Evolutionary conservation across 2,888 invertebrate species (phyloP).

Genomic region (Gastrophysa polygoni): DNA sequence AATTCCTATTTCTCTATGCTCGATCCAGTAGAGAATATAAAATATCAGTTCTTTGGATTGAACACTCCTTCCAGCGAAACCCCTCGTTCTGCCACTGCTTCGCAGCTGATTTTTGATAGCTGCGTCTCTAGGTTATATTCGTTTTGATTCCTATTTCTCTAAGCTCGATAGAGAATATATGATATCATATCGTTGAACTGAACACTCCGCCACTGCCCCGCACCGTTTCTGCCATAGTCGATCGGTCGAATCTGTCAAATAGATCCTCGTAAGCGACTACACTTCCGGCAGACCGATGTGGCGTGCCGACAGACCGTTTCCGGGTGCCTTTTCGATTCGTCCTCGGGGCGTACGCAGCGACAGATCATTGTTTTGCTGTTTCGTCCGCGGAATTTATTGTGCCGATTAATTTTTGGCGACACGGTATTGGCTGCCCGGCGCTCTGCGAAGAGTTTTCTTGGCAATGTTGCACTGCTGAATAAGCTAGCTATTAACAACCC

Average conservation of each 20-base stretch:
- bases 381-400: constrained; percentile 1
- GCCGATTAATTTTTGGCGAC: background rate
- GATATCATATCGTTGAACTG: too few relatives aligned
- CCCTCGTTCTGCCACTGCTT: too few relatives aligned
- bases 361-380: constrained; percentile 1
- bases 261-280: constrained; percentile 32
- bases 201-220: background rate
- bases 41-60: too few relatives aligned
- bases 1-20: too few relatives aligned
- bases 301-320: constrained; percentile 25
- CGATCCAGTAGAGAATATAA: too few relatives aligned
- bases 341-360: background rate
- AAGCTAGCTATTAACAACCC: too few relatives aligned
- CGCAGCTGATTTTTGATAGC: too few relatives aligned
- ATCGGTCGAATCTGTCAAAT: constrained; percentile 51
- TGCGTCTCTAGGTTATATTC: too few relatives aligned
- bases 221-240: constrained; percentile 47
- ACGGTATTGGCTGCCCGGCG: background rate
- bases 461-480: too few relatives aligned
- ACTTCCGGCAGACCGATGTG: constrained; percentile 25
- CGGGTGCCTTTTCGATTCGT: constrained; percentile 6
- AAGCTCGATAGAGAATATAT: too few relatives aligned
- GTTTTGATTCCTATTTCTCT: too few relatives aligned
- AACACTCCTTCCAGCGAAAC: too few relatives aligned
- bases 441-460: background rate